Percentiles rank a stretch among this genome's conserved stretches.
These are phyloP conservation scores for Agapostemon virescens DNA, from an alignment of 2,888 invertebrate species.

Conservation along the genomic window DNA sequence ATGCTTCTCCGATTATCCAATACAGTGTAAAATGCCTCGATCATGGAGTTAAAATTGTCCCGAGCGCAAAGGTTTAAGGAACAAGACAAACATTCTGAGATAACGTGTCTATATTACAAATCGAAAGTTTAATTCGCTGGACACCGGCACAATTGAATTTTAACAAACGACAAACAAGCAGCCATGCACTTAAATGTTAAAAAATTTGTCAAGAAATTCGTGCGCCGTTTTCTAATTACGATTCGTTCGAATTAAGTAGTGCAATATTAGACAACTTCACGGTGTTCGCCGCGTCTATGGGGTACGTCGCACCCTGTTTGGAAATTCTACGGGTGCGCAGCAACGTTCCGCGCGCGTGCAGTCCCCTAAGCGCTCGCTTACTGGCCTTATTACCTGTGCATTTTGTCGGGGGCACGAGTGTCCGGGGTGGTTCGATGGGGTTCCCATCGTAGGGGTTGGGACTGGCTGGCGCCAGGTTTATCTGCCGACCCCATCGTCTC, in stretches of 20 bases:
- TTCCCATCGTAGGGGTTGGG: slow-evolving; percentile 64
- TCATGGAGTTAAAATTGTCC: no score
- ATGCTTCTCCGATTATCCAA: no score
- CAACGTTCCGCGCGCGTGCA: slow-evolving; percentile 3
- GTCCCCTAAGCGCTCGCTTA: slow-evolving; percentile 24
- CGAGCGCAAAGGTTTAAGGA: no score
- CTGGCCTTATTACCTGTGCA: slow-evolving; percentile 39
- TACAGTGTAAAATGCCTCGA: no score
- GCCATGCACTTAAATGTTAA: no score
- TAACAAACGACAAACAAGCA: no score
- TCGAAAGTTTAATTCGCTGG: no score
- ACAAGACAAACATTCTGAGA: no score
- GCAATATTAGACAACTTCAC: neutral
- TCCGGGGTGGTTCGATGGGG: slow-evolving; percentile 30
- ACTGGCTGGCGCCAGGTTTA: slow-evolving; percentile 73
- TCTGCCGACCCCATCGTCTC: slow-evolving; percentile 72
- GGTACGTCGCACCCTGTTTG: neutral
- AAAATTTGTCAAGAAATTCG: no score
- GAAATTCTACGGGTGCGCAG: neutral
- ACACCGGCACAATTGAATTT: no score
- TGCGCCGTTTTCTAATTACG: no score
- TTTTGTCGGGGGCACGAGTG: slow-evolving; percentile 16
- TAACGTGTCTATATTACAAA: no score
- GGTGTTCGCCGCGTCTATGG: neutral
- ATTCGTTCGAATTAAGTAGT: neutral